phyloP scores from a whole-genome alignment of 2,113 vertebrate species.

The Chionodraco myersi region DNA sequence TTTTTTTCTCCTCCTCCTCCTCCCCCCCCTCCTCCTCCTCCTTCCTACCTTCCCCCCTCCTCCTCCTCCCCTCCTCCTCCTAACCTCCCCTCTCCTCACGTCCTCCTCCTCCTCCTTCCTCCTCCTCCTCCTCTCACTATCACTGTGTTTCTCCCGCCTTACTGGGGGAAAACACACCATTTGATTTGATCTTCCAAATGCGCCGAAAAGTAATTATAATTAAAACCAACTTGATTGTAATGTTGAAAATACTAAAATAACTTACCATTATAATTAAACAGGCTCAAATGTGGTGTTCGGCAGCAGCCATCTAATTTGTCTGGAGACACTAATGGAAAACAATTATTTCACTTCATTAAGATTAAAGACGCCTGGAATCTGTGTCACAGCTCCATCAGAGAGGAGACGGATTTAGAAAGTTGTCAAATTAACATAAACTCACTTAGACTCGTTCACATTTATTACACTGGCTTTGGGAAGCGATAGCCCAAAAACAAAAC shows the following conservation, averaged over 20 bases:
- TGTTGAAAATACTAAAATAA: constrained; percentile 74
- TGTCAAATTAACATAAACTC: constrained; percentile 70
- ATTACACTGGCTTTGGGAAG: constrained; percentile 49
- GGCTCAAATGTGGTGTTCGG: constrained; percentile 64
- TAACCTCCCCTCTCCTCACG: constrained; percentile 8
- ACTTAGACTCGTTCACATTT: constrained; percentile 32
- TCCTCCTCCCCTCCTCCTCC: constrained; percentile 27
- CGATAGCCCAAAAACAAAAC: constrained; percentile 54
- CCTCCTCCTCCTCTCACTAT: constrained; percentile 39
- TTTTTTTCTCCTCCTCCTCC: constrained; percentile 23
- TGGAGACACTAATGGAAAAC: constrained; percentile 76
- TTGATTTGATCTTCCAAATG: constrained; percentile 70
- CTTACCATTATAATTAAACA: constrained; percentile 78
- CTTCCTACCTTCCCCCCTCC: too few relatives aligned
- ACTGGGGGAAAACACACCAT: constrained; percentile 61
- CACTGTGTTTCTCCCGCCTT: constrained; percentile 43
- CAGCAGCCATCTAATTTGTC: constrained; percentile 57
- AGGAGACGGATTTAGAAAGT: constrained; percentile 73
- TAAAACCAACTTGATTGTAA: constrained; percentile 73
- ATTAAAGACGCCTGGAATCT: constrained; percentile 72
- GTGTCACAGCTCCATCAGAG: constrained; percentile 69
- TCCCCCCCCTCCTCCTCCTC: neutral
- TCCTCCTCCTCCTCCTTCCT: constrained; percentile 16
- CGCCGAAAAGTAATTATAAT: constrained; percentile 76
- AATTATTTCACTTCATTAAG: constrained; percentile 82